Conservation (phyloP, 2,113 vertebrate genomes). For the Strigops habroptila region DNA sequence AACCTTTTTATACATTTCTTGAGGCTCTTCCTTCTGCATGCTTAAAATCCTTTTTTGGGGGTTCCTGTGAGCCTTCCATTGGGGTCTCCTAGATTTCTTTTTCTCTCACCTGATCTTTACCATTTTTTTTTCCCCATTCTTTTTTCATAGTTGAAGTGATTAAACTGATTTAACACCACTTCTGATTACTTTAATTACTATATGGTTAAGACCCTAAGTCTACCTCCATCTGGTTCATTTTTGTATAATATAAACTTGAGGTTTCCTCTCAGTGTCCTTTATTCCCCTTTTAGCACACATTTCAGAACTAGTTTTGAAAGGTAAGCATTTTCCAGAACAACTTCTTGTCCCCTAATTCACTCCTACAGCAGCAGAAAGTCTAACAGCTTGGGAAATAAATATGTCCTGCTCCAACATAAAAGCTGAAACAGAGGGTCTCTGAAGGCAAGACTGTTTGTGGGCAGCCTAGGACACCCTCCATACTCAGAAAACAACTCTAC, state of each 20-base stretch:
- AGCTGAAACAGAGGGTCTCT: not conserved
- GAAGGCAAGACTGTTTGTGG: not conserved
- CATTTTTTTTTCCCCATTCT: not conserved
- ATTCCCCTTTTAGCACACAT: not conserved
- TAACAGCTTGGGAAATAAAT: not conserved
- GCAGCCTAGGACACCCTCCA: not conserved
- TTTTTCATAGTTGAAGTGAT: not conserved
- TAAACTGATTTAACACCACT: not conserved
- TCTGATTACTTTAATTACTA: not conserved
- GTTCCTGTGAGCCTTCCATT: not conserved
- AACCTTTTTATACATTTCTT: not conserved
- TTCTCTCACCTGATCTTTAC: not conserved
- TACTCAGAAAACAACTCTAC: not conserved
- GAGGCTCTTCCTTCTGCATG: not conserved
- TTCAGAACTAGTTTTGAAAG: not conserved
- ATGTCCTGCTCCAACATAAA: not conserved
- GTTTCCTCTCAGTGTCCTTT: not conserved
- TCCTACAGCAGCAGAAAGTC: not conserved
- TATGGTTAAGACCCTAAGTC: not conserved
- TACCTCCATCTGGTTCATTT: not conserved
- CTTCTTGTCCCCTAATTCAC: not conserved
- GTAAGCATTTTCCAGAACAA: not conserved
- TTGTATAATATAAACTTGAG: not conserved
- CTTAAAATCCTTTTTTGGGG: not conserved
- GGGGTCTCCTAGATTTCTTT: not conserved